A percentile compares a stretch with the other conserved stretches of the same genome.
These are phyloP conservation scores for Glomeris maerens DNA, from an alignment of 1,140 invertebrate species.

Conservation along the genomic window DNA sequence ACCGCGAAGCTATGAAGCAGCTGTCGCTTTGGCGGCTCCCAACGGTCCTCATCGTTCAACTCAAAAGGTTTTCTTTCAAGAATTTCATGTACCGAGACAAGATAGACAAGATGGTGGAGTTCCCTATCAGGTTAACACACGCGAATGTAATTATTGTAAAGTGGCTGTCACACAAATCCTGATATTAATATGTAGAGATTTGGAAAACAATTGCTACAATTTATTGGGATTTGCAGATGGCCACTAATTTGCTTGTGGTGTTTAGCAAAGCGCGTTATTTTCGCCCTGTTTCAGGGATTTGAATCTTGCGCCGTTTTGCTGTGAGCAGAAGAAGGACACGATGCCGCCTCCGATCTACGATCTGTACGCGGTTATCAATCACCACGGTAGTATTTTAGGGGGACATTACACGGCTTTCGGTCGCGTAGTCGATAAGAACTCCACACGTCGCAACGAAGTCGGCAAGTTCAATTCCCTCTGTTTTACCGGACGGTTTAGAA, in stretches of 20 bases:
- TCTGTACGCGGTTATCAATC: slow-evolving; percentile 41
- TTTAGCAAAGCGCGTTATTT: not conserved
- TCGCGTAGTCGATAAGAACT: slow-evolving; percentile 23
- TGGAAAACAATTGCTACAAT: too few relatives aligned
- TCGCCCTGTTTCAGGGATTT: slow-evolving; percentile 26
- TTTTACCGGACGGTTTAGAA: not conserved
- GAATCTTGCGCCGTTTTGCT: slow-evolving; percentile 32
- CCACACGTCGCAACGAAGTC: slow-evolving; percentile 24
- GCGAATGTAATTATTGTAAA: not conserved
- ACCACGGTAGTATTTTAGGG: slow-evolving; percentile 37
- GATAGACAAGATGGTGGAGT: slow-evolving; percentile 39
- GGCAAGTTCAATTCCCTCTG: slow-evolving; percentile 23
- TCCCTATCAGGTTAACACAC: slow-evolving; percentile 31
- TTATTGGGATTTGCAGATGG: too few relatives aligned
- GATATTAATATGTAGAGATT: too few relatives aligned
- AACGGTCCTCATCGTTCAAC: slow-evolving; percentile 33
- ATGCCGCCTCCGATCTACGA: slow-evolving; percentile 33
- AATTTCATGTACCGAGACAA: slow-evolving; percentile 33
- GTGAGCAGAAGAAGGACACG: slow-evolving; percentile 17
- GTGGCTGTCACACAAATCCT: not conserved
- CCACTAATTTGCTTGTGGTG: too few relatives aligned
- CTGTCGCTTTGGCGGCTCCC: slow-evolving; percentile 34
- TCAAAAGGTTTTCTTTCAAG: slow-evolving; percentile 37
- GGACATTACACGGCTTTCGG: slow-evolving; percentile 41
- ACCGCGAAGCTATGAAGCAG: slow-evolving; percentile 34